phyloP scores from a whole-genome alignment of 2,888 invertebrate species.

The Noctua janthina region DNA sequence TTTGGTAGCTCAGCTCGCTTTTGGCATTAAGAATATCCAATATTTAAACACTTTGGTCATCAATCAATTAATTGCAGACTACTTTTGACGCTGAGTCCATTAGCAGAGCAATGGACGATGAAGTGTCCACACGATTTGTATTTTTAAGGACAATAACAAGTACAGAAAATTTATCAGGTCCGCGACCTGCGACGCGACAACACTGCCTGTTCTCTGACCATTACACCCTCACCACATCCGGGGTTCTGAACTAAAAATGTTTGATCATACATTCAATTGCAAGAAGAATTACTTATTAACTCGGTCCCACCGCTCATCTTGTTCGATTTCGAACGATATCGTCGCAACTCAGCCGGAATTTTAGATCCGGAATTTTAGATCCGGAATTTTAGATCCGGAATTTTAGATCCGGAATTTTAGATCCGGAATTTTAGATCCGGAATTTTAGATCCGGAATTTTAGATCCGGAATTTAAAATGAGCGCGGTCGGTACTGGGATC shows the following conservation, averaged over 20 bases:
- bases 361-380: slow-evolving; percentile 1
- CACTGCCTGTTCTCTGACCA: background rate
- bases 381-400: slow-evolving; percentile 10
- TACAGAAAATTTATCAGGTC: background rate
- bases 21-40: background rate
- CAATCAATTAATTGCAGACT: background rate
- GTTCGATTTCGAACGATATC: background rate
- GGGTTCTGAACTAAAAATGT: background rate
- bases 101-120: background rate
- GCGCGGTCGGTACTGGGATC: background rate
- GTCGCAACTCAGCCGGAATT: slow-evolving; percentile 9
- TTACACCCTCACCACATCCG: background rate
- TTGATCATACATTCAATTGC: background rate
- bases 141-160: background rate
- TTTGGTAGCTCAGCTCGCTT: background rate
- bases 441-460: slow-evolving; percentile 14
- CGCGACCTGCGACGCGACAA: background rate
- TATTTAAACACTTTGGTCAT: background rate
- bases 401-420: background rate
- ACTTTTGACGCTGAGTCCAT: background rate
- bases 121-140: background rate
- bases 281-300: slow-evolving; percentile 4
- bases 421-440: slow-evolving; percentile 1
- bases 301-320: background rate
- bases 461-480: background rate